Base-by-base conservation (phyloP, 2,113 vertebrate species). In the Plotosus lineatus region DNA sequence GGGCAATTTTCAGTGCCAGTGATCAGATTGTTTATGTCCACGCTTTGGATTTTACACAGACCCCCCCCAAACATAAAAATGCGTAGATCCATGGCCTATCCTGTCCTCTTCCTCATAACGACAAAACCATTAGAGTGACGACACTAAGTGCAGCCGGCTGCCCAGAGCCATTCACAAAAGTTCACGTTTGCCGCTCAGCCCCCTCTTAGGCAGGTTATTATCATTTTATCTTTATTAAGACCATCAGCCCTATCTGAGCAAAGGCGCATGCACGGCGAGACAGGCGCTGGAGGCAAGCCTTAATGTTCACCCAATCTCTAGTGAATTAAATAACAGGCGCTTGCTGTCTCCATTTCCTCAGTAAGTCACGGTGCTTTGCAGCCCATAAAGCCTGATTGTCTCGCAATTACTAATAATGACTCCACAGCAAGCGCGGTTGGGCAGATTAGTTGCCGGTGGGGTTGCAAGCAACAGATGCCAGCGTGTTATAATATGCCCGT, bases 371-470 rank as follows among this genome's bases (percentile, higher is more conserved):
- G 76, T 40, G 80, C 68, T 87, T 91, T 89, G 86, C 90, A 89
- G 90, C 88, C 88, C 88, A 93, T 93, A 93, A 93, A 92, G 89
- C 87, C 90, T 92, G 91, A 93, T 93, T 93, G 91, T 93, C 92
- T 94, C 88, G 90, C 91, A 91, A 93, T 93, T 92, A 91, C 88
- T 90, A 91, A 91, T 92, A 93, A 92, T 92, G 90, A 92, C 86
- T 89, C 88, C 84, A 88, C 75, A 6, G 89, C 75, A 88, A 86
- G 89, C 88, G 87, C 86, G 88, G 88, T 85, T 87, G 85, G 84
- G 82, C 84, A 91, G 90, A 92, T 91, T 91, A 90, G 90, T 88
- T 86, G 86, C 85, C 82, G 82, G 82, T 85, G 50, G 78, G 81
- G 84, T 88, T 85, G 77, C 72, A 72, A 89, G 86, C 90, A 91